phyloP scores from a whole-genome alignment of 2,797 vertebrate species.

The Danio tinwini region DNA sequence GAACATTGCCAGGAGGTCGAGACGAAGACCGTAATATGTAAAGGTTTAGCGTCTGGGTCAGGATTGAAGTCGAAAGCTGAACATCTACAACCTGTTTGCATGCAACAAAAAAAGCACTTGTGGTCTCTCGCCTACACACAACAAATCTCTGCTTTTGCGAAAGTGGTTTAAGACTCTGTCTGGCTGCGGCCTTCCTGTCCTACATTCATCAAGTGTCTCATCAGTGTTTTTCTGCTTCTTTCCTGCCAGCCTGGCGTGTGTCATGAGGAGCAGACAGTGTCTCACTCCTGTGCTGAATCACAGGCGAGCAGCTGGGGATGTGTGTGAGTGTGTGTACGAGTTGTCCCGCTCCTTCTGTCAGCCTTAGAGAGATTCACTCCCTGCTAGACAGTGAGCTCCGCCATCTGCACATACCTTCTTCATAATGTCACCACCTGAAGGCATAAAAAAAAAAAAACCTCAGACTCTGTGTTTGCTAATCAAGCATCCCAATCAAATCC shows the following conservation, averaged over 20 bases:
- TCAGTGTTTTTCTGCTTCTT: conserved; percentile 27
- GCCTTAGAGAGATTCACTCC: not conserved
- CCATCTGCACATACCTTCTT: conserved; percentile 34
- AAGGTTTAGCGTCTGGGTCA: conserved; percentile 52
- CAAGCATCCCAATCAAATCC: not conserved
- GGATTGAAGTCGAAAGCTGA: conserved; percentile 42
- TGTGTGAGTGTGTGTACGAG: conserved; percentile 24
- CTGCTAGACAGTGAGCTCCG: not conserved
- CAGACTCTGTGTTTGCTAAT: conserved; percentile 11
- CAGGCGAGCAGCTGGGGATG: conserved; percentile 41
- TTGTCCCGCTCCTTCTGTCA: conserved; percentile 32
- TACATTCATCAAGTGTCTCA: conserved; percentile 53
- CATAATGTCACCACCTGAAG: conserved; percentile 31
- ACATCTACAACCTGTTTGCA: conserved; percentile 53
- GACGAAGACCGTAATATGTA: conserved; percentile 36
- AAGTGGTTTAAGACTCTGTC: conserved; percentile 55
- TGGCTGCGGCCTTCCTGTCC: conserved; percentile 53
- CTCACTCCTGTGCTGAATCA: conserved; percentile 58
- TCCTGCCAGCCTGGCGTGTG: not conserved
- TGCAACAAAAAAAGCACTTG: conserved; percentile 41
- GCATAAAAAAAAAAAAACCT: not conserved
- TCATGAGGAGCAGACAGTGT: conserved; percentile 43
- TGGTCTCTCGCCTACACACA: conserved; percentile 47
- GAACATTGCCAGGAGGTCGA: conserved; percentile 19
- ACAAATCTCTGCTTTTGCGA: conserved; percentile 40